Conservation (phyloP, 2,797 vertebrate genomes). For the Poecilia wingei region DNA sequence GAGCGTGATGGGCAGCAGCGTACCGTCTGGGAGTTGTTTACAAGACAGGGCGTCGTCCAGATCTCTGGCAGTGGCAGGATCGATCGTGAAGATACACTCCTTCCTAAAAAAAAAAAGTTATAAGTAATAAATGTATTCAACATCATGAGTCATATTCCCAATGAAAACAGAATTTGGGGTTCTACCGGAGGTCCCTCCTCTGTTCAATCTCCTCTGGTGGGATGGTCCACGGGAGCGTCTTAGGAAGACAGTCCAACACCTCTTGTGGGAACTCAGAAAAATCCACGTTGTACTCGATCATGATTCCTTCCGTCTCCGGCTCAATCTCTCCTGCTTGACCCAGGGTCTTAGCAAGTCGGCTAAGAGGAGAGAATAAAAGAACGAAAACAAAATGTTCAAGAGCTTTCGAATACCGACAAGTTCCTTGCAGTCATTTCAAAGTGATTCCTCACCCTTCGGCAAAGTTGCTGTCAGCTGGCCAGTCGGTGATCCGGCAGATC, state of each 20-base stretch:
- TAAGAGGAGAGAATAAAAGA: slow-evolving; percentile 55
- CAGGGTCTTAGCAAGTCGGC: slow-evolving; percentile 89
- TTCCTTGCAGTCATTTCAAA: background rate
- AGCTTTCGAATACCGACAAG: background rate
- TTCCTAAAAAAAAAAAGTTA: slow-evolving; percentile 74
- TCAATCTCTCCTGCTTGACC: slow-evolving; percentile 97
- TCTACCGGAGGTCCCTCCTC: slow-evolving; percentile 92
- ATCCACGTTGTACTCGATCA: slow-evolving; percentile 92
- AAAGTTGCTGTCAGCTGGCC: slow-evolving; percentile 91
- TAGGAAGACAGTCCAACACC: slow-evolving; percentile 90
- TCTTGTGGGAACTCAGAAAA: slow-evolving; percentile 90
- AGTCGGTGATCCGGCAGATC: slow-evolving; percentile 91
- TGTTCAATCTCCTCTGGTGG: slow-evolving; percentile 83
- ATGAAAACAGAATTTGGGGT: background rate
- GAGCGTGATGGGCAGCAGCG: slow-evolving; percentile 16
- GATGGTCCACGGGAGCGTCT: slow-evolving; percentile 88
- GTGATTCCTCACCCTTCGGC: slow-evolving; percentile 88
- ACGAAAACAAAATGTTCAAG: background rate
- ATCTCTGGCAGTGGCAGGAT: slow-evolving; percentile 94
- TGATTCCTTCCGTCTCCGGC: slow-evolving; percentile 95
- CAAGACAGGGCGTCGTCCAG: slow-evolving; percentile 97
- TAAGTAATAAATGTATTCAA: background rate
- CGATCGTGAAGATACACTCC: slow-evolving; percentile 96
- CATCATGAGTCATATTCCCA: background rate
- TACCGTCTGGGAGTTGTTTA: slow-evolving; percentile 92